phyloP scores from a whole-genome alignment of 2,113 vertebrate species.

The Hippolais icterina region DNA sequence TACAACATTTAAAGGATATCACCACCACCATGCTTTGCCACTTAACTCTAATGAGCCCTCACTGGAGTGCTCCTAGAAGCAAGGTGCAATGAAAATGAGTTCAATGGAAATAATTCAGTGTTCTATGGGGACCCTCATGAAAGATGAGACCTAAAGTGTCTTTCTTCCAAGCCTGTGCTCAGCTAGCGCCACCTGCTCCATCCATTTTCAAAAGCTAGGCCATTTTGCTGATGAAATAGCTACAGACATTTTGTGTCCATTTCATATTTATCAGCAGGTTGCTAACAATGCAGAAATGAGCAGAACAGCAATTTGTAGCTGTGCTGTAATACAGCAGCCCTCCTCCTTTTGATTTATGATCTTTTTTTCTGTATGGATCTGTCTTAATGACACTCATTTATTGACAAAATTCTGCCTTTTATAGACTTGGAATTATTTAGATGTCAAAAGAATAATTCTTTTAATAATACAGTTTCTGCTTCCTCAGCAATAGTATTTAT shows the following conservation, averaged over 20 bases:
- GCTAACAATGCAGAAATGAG: slow-evolving; percentile 56
- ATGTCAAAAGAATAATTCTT: slow-evolving; percentile 70
- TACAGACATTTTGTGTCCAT: slow-evolving; percentile 31
- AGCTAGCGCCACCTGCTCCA: background rate
- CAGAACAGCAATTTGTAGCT: slow-evolving; percentile 44
- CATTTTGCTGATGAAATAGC: slow-evolving; percentile 25
- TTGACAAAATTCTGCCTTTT: slow-evolving; percentile 61
- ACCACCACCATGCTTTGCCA: background rate
- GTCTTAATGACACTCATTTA: slow-evolving; percentile 59
- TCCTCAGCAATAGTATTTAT: slow-evolving; percentile 61
- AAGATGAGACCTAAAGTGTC: background rate
- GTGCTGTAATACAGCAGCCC: background rate
- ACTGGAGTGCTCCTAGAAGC: background rate
- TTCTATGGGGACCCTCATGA: background rate
- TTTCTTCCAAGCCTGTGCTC: background rate
- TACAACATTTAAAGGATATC: background rate
- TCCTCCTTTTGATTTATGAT: slow-evolving; percentile 44
- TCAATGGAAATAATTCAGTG: background rate
- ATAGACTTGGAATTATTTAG: slow-evolving; percentile 63
- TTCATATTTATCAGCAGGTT: slow-evolving; percentile 56
- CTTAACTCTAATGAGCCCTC: background rate
- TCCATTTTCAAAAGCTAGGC: slow-evolving; percentile 3
- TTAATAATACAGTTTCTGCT: slow-evolving; percentile 61
- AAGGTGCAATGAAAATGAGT: background rate
- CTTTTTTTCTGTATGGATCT: slow-evolving; percentile 35